Conservation (phyloP, 2,888 invertebrate genomes). For the Oscheius sp. region DNA sequence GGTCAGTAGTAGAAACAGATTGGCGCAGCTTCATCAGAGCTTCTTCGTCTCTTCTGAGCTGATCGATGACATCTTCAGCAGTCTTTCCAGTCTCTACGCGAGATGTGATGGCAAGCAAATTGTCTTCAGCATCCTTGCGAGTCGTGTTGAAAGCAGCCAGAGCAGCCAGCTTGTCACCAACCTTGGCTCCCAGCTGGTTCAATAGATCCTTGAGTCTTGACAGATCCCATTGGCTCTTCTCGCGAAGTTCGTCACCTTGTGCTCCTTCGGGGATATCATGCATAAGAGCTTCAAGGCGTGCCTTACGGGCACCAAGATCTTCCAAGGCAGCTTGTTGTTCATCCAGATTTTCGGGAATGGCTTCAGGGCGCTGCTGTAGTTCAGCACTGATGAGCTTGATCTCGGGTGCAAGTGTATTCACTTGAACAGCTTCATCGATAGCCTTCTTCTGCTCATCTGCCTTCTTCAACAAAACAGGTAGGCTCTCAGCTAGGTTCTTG, state of each 20-base stretch:
- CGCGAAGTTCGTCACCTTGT: conserved; percentile 51
- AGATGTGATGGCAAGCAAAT: conserved; percentile 48
- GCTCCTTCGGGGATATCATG: conserved; percentile 43
- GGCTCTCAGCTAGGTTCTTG: conserved; percentile 37
- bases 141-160: conserved; percentile 57
- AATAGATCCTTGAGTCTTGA: conserved; percentile 54
- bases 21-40: conserved; percentile 42
- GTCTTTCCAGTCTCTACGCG: conserved; percentile 23
- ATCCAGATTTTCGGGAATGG: conserved; percentile 44
- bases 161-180: conserved; percentile 59
- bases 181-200: conserved; percentile 48
- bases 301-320: conserved; percentile 48
- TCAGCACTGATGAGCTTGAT: conserved; percentile 46
- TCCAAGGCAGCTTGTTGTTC: conserved; percentile 53
- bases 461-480: conserved; percentile 15
- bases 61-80: conserved; percentile 47
- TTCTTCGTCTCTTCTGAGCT: conserved; percentile 44
- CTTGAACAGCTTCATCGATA: conserved; percentile 43
- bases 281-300: conserved; percentile 49
- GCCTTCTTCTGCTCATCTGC: conserved; percentile 42
- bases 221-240: conserved; percentile 56
- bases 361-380: conserved; percentile 44
- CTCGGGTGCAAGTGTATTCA: conserved; percentile 49
- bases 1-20: conserved; percentile 40
- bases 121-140: conserved; percentile 54